phyloP scores from a whole-genome alignment of 1,140 invertebrate genomes.

The Drosophila sulfurigaster region DNA sequence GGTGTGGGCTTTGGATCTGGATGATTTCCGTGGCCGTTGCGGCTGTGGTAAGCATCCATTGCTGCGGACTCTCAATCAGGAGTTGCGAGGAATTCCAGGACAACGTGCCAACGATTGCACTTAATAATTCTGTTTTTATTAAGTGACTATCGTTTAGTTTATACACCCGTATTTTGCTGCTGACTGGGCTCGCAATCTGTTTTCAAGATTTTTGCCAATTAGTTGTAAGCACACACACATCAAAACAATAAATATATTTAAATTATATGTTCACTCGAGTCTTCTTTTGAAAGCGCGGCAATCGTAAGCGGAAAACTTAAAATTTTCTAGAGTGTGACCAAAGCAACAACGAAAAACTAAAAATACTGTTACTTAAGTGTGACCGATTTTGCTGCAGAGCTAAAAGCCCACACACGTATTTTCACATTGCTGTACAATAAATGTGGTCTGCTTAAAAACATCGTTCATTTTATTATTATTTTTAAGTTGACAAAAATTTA shows the following conservation, averaged over 20 bases:
- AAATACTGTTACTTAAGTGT: not conserved
- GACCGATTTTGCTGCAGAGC: no score
- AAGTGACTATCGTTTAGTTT: conserved; percentile 26
- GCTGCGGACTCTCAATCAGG: conserved; percentile 87
- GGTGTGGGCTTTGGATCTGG: conserved; percentile 91
- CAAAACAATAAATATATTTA: conserved; percentile 17
- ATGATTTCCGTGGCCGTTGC: conserved; percentile 90
- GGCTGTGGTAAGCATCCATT: conserved; percentile 87
- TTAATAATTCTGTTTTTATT: conserved; percentile 45
- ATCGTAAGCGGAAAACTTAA: not conserved
- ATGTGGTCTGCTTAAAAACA: no score
- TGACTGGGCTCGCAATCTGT: conserved; percentile 57
- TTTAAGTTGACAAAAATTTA: no score
- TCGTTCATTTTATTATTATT: no score
- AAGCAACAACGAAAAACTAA: not conserved
- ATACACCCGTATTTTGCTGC: conserved; percentile 34
- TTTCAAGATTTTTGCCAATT: conserved; percentile 58
- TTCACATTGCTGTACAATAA: no score
- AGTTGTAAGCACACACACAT: conserved; percentile 48
- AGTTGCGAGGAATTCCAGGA: conserved; percentile 86
- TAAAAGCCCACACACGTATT: no score
- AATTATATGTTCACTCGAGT: conserved; percentile 1
- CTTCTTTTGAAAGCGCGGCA: not conserved
- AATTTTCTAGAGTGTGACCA: conserved; percentile 15
- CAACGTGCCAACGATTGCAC: conserved; percentile 84